These are phyloP conservation scores for Schmidtea mediterranea DNA, from an alignment of 1,140 invertebrate genomes.

Conservation along the genomic window DNA sequence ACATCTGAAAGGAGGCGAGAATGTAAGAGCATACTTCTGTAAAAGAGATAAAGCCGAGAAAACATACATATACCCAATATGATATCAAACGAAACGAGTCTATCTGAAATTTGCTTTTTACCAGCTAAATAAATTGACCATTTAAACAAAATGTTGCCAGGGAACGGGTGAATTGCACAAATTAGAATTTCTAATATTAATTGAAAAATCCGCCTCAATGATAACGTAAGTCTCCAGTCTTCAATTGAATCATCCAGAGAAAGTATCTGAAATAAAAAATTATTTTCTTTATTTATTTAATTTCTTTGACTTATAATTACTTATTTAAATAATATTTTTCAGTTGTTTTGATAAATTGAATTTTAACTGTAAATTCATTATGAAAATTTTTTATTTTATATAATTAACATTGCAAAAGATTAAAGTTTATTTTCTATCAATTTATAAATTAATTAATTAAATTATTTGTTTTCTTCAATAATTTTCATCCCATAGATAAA, in stretches of 20 bases:
- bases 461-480: too few species aligned
- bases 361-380: too few species aligned
- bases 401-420: too few species aligned
- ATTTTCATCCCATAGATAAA: too few species aligned
- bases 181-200: conserved; percentile 68
- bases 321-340: too few species aligned
- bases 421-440: too few species aligned
- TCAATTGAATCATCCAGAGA: conserved; percentile 99
- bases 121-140: conserved; percentile 44
- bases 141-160: conserved; percentile 70
- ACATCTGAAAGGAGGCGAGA: conserved; percentile 89
- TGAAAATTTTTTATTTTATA: too few species aligned
- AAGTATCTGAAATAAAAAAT: conserved; percentile 45
- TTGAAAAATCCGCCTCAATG: conserved; percentile 70
- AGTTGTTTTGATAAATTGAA: too few species aligned
- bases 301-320: too few species aligned
- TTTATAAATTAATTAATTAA: too few species aligned
- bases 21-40: conserved; percentile 81
- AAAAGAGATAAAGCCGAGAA: conserved; percentile 79
- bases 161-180: conserved; percentile 85
- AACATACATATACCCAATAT: conserved; percentile 85
- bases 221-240: conserved; percentile 98
- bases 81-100: conserved; percentile 35
- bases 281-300: too few species aligned
- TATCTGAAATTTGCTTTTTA: background rate